These are phyloP conservation scores for Corythornis cristatus DNA, from an alignment of 2,113 vertebrate species.

Conservation along the genomic window DNA sequence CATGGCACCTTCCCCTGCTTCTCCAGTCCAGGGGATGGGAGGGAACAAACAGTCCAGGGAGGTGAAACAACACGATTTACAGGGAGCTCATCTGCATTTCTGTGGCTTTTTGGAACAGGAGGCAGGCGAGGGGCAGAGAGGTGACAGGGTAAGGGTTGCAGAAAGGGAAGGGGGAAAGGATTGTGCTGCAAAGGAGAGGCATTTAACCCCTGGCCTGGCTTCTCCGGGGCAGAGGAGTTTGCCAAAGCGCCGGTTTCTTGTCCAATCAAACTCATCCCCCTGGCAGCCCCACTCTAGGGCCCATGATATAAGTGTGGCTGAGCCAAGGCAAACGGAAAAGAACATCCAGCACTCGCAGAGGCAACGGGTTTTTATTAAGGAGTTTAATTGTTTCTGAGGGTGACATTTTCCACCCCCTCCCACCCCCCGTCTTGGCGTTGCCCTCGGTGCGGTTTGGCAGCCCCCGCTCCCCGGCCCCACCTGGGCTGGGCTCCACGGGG, in stretches of 20 bases:
- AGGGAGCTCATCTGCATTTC: not conserved
- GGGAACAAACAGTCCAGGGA: not conserved
- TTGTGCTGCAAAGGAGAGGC: not conserved
- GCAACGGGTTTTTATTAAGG: not conserved
- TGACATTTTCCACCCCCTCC: not conserved
- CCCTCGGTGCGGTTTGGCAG: not conserved
- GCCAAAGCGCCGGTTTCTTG: not conserved
- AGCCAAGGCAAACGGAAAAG: not conserved
- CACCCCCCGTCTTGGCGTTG: accelerated
- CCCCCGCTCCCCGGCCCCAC: not conserved
- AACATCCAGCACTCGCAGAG: not conserved
- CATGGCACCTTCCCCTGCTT: accelerated
- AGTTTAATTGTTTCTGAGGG: not conserved
- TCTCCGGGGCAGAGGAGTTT: not conserved
- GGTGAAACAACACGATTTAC: not conserved
- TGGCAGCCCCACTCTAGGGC: not conserved
- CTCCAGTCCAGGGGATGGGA: not conserved
- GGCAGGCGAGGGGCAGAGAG: accelerated
- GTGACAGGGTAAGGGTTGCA: not conserved
- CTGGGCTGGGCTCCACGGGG: not conserved
- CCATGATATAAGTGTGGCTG: not conserved
- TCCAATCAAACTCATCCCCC: not conserved
- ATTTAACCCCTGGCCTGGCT: not conserved
- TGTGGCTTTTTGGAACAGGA: not conserved
- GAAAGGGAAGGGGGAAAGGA: not conserved